Base-by-base conservation (phyloP, 2,113 vertebrate genomes). In the Montifringilla adamsi region DNA sequence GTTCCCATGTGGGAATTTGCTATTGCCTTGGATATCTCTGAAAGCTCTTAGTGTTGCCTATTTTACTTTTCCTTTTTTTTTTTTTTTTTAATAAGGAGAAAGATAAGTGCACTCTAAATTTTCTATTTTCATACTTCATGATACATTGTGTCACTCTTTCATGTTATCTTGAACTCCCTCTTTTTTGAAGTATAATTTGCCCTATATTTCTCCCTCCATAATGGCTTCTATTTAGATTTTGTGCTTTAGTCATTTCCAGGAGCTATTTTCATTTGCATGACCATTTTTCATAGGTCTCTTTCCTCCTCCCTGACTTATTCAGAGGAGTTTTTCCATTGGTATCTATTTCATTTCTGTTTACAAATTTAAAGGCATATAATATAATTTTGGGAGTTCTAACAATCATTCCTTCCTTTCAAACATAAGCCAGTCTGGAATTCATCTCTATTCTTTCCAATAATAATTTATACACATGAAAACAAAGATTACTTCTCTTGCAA, bases 391-490 rank as follows among this genome's bases (percentile, higher is more conserved):
- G 58, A 77, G 14, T 73, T 80, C 41, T 77, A 85, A 52, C n/a
- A 35, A 50, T 90, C 2, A 1, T 53, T 82, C 55, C 18, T 63
- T 80, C 26, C 37, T 86, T 96, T 77, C 62, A 83, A 86, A 90
- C 28, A 80, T 52, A 72, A 91, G n/a, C 22, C 27, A 68, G 33
- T 15, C 81, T 94, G 77, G 60, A 75, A 68, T 80, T 92, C 49
- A 80, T 77, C 78, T 90, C 35, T 89, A 21, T 69, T 92, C 58
- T 93, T 94, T 82, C 52, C 49, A 68, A 24, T 83, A 85, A 73
- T 82, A 85, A 33, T 64, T 92, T 88, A 91, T n/a, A 85, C 18
- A 47, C 46, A 35, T 7, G 31, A 43, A 87, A 92, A 76, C 43
- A 94, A 87, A 83, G 44, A 39, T 88, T 79, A 30, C 16, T 90